These are phyloP conservation scores for Teleogryllus occipitalis DNA, from an alignment of 1,140 invertebrate species.

Conservation along the genomic window DNA sequence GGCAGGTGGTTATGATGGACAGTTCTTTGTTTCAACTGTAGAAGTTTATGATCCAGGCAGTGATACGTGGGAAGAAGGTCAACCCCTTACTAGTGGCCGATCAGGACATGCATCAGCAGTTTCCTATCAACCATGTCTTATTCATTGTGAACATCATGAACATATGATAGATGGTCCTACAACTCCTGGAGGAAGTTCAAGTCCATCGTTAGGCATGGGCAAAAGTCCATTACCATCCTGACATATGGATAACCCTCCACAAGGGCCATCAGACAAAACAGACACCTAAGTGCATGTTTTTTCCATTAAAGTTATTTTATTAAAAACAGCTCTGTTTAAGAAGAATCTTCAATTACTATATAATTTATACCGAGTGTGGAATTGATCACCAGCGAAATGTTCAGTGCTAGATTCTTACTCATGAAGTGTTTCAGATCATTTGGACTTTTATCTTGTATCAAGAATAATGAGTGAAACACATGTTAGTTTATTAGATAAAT, in stretches of 20 bases:
- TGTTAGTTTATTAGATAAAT: no score
- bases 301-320: no score
- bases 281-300: not conserved
- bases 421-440: no score
- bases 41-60: constrained; percentile 76
- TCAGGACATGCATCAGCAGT: constrained; percentile 86
- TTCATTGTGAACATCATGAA: constrained; percentile 20
- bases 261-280: not conserved
- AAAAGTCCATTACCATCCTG: not conserved
- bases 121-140: constrained; percentile 16
- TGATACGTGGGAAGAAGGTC: constrained; percentile 66
- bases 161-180: constrained; percentile 11
- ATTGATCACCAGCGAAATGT: no score
- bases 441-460: no score
- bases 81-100: constrained; percentile 71
- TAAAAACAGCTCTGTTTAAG: no score
- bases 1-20: constrained; percentile 78
- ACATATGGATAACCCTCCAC: not conserved
- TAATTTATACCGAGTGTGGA: no score
- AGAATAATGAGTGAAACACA: no score
- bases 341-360: no score
- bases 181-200: not conserved
- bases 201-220: not conserved
- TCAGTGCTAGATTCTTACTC: no score
- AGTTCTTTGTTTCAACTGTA: constrained; percentile 67